Percentiles rank a stretch among this genome's conserved stretches.
Conservation (phyloP, 2,113 vertebrate genomes). For the Hepsetus odoe region DNA sequence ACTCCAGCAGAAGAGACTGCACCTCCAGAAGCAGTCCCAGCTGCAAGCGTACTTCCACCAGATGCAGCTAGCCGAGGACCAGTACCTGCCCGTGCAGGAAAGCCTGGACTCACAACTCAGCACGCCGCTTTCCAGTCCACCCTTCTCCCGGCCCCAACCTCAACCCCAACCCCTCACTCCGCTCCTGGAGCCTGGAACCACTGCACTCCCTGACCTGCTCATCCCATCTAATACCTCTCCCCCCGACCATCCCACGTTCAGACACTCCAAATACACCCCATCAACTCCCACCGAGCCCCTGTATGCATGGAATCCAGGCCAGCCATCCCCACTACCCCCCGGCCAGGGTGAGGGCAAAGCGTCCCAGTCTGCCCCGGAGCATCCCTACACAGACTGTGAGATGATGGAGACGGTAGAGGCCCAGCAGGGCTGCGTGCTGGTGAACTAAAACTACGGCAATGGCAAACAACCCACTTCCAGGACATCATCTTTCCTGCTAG, state of each 20-base stretch:
- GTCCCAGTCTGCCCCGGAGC: slow-evolving; percentile 75
- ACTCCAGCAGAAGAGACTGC: slow-evolving; percentile 93
- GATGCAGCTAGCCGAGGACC: slow-evolving; percentile 93
- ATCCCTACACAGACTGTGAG: slow-evolving; percentile 87
- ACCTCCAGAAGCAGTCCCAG: slow-evolving; percentile 95
- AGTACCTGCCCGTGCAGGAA: slow-evolving; percentile 68
- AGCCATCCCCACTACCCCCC: slow-evolving; percentile 36
- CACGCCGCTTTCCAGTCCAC: slow-evolving; percentile 54
- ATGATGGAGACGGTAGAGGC: slow-evolving; percentile 97
- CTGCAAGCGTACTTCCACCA: slow-evolving; percentile 95
- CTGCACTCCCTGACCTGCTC: slow-evolving; percentile 57
- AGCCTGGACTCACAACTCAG: slow-evolving; percentile 54
- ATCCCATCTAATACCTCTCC: slow-evolving; percentile 75
- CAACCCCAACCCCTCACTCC: slow-evolving; percentile 68
- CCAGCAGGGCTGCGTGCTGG: slow-evolving; percentile 88
- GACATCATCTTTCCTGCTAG: not conserved
- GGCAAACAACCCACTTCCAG: not conserved
- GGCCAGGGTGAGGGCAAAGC: not conserved
- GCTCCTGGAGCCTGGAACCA: slow-evolving; percentile 71
- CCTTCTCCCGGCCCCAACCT: slow-evolving; percentile 65
- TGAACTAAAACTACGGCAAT: slow-evolving; percentile 56
- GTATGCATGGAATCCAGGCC: slow-evolving; percentile 71
- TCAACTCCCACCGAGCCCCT: slow-evolving; percentile 64
- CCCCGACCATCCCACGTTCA: slow-evolving; percentile 73
- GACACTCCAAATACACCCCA: slow-evolving; percentile 9